Evolutionary conservation across 2,797 vertebrate species (phyloP).

Genomic region (Danio jaintianensis): DNA sequence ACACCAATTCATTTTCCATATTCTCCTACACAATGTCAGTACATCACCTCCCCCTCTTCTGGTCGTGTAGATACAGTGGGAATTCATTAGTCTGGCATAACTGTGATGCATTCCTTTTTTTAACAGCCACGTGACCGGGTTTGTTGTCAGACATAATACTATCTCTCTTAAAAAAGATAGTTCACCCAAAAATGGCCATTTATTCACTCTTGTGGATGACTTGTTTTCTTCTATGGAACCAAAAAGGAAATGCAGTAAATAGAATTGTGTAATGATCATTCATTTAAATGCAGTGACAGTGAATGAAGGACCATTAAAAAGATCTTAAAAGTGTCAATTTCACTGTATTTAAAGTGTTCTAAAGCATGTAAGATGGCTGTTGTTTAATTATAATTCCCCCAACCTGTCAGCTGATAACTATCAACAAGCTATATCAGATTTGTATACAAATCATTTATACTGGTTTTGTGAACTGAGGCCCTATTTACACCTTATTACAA

Average conservation of each 20-base stretch:
- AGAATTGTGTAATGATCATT: background rate
- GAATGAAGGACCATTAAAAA: background rate
- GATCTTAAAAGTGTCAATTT: background rate
- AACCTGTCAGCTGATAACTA: background rate
- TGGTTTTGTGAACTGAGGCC: background rate
- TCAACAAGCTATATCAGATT: background rate
- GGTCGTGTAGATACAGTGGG: conserved; percentile 29
- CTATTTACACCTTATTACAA: too few relatives aligned
- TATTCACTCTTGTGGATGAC: background rate
- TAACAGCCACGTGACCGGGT: conserved; percentile 5
- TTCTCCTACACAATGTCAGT: conserved; percentile 47
- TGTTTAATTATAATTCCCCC: background rate
- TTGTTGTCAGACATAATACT: background rate
- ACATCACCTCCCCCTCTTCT: conserved; percentile 41
- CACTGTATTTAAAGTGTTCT: background rate
- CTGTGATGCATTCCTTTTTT: conserved; percentile 43
- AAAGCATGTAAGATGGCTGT: background rate
- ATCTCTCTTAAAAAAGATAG: background rate
- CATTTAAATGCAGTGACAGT: background rate
- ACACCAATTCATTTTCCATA: conserved; percentile 52
- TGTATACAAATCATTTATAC: background rate
- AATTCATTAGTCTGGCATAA: conserved; percentile 54
- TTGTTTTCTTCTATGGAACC: background rate
- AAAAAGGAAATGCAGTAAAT: background rate
- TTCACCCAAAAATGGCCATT: background rate